These are phyloP conservation scores for Aurelia sp. DNA, from an alignment of 30 jellyfish, hydroid and myxozoan genomes.

Conservation along the genomic window DNA sequence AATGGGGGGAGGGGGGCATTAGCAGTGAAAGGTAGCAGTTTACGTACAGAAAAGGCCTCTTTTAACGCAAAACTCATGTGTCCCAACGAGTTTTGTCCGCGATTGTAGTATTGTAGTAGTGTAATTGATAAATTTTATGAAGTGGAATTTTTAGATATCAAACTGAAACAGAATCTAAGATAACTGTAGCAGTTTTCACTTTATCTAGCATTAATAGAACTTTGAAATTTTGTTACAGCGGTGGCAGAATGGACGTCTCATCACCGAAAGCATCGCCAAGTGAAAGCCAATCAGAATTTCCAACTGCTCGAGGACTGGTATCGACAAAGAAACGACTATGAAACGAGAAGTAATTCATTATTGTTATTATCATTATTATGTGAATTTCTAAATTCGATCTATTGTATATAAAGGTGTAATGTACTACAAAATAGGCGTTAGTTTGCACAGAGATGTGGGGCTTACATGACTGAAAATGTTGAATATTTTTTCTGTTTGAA, in stretches of 20 bases:
- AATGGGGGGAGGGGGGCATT: too few species aligned
- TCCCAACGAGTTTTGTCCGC: too few species aligned
- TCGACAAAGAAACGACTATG: constrained; percentile 74
- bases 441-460: not conserved
- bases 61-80: too few species aligned
- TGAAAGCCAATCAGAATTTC: constrained; percentile 66
- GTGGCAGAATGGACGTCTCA: constrained; percentile 55
- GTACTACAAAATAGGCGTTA: not conserved
- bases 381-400: not conserved
- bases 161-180: too few species aligned
- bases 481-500: not conserved
- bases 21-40: too few species aligned
- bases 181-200: too few species aligned
- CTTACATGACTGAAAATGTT: not conserved
- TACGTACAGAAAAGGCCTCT: too few species aligned
- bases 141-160: too few species aligned
- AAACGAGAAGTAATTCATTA: not conserved
- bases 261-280: constrained; percentile 40
- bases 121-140: too few species aligned
- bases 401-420: constrained; percentile 44
- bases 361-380: not conserved
- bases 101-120: too few species aligned
- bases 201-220: too few species aligned
- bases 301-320: constrained; percentile 96
- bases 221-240: constrained; percentile 2